Conservation (phyloP, 2,888 invertebrate species). For the Teleogryllus oceanicus region DNA sequence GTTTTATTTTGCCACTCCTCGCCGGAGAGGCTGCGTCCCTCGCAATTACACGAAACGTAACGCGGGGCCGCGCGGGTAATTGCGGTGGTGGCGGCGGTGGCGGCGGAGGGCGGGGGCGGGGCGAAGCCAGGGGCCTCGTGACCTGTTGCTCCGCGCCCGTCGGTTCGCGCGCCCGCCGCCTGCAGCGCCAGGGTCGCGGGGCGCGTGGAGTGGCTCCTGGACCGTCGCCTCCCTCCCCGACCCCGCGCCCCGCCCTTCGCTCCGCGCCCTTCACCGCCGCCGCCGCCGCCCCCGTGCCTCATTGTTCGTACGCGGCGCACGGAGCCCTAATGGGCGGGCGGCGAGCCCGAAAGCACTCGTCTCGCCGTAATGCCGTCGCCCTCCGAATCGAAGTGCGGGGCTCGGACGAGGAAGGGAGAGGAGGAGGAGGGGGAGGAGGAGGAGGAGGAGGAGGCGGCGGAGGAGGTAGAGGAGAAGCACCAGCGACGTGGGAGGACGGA, state of each 20-base stretch:
- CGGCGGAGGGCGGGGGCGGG: too few relatives aligned
- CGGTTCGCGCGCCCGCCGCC: background rate
- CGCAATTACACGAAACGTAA: too few relatives aligned
- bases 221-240: background rate
- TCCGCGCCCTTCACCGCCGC: background rate
- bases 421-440: background rate
- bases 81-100: too few relatives aligned
- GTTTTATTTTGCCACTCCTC: too few relatives aligned
- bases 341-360: slow-evolving; percentile 9
- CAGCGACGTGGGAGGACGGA: background rate
- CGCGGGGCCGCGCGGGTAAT: too few relatives aligned
- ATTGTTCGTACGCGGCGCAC: background rate
- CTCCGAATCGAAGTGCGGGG: background rate
- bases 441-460: background rate
- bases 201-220: slow-evolving; percentile 11
- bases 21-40: too few relatives aligned
- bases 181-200: background rate
- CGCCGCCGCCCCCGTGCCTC: background rate
- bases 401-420: background rate
- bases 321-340: background rate
- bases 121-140: too few relatives aligned
- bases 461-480: background rate
- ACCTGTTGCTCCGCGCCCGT: too few relatives aligned
- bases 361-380: background rate
- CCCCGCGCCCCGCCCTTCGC: background rate